Conservation (phyloP, 2,113 vertebrate species). For the Pterocles orientalis region DNA sequence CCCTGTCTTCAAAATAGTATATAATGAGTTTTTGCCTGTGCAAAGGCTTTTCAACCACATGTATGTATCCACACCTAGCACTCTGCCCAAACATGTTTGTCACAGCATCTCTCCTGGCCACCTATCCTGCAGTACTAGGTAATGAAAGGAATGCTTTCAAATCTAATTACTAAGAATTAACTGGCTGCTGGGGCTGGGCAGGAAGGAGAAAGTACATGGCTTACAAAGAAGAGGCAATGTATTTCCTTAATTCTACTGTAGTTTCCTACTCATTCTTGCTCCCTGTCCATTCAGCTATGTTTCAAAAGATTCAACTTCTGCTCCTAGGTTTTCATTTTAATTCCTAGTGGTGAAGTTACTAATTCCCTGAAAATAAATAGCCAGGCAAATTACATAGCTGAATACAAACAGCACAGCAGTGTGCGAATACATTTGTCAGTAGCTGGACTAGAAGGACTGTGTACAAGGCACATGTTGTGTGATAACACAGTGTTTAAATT, state of each 20-base stretch:
- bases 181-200: not conserved
- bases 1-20: not conserved
- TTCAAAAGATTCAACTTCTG: not conserved
- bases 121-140: not conserved
- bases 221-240: not conserved
- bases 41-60: not conserved
- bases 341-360: not conserved
- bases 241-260: not conserved
- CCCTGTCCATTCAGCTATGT: not conserved
- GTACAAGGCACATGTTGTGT: not conserved
- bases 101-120: not conserved
- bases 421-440: not conserved
- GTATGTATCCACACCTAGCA: not conserved
- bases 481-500: not conserved
- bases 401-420: not conserved
- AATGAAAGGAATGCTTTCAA: not conserved
- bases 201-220: not conserved
- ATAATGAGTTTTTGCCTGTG: not conserved
- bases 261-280: not conserved
- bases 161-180: not conserved
- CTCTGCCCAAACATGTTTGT: not conserved
- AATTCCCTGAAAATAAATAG: not conserved
- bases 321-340: not conserved
- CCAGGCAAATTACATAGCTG: not conserved
- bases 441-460: not conserved